A percentile compares a stretch with the other conserved stretches of the same genome.
phyloP scores from a whole-genome alignment of 2,888 invertebrate genomes.

The Nebria brevicollis region DNA sequence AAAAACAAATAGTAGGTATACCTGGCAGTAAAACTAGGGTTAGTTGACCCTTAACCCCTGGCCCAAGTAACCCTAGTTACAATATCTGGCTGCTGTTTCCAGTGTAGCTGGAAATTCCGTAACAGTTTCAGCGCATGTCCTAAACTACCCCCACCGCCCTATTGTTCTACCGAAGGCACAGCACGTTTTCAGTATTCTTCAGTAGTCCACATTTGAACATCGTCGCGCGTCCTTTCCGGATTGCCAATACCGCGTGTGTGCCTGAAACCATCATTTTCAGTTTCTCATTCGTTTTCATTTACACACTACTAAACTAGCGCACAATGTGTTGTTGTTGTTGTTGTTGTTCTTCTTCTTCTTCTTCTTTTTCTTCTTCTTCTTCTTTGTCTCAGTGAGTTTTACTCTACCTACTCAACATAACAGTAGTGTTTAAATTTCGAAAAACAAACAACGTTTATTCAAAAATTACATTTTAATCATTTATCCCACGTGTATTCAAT shows the following conservation, averaged over 20 bases:
- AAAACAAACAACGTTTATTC: no score
- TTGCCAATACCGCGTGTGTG: background rate
- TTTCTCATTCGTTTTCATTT: background rate
- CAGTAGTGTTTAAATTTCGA: no score
- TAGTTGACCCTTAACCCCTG: slow-evolving; percentile 1
- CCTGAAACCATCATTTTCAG: background rate
- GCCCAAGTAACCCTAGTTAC: background rate
- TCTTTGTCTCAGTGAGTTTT: no score
- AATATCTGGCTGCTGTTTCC: background rate
- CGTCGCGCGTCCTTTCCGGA: background rate
- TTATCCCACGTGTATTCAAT: no score
- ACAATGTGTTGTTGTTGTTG: no score
- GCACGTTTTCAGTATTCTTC: background rate
- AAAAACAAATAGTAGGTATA: no score
- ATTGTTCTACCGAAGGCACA: background rate
- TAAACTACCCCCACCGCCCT: background rate
- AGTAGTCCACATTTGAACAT: background rate
- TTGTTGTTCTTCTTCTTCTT: no score
- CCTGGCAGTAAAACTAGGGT: background rate
- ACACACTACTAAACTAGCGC: background rate
- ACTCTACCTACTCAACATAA: no score
- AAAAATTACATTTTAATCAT: no score
- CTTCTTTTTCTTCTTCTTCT: no score
- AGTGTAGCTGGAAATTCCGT: no score
- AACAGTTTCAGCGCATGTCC: background rate